Conservation (phyloP, 2,113 vertebrate genomes). For the Hipposideros armiger region DNA sequence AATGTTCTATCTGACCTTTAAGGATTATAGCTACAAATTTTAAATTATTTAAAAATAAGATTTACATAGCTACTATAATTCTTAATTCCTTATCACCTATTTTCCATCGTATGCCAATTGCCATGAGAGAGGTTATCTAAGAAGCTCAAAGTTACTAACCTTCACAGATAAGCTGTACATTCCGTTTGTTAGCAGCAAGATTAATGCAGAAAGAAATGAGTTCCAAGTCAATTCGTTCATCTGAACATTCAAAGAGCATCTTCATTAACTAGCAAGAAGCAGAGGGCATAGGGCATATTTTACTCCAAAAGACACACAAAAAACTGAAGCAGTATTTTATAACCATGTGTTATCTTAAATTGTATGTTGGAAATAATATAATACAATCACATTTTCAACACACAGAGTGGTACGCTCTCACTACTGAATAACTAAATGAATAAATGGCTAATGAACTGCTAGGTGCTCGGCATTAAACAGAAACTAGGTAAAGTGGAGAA, state of each 20-base stretch:
- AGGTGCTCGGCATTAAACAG: neutral
- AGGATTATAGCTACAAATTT: constrained; percentile 5
- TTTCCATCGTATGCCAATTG: neutral
- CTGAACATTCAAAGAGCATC: constrained; percentile 93
- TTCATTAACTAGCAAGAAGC: constrained; percentile 93
- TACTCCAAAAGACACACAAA: neutral
- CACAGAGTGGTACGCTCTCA: neutral
- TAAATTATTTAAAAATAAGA: constrained; percentile 25
- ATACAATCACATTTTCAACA: constrained; percentile 30
- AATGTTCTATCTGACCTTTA: constrained; percentile 22
- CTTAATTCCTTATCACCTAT: constrained; percentile 6
- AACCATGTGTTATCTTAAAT: neutral
- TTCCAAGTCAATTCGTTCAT: constrained; percentile 93
- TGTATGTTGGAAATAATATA: neutral
- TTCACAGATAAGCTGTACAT: constrained; percentile 97
- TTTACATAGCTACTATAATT: neutral
- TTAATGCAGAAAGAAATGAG: constrained; percentile 98
- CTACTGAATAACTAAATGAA: neutral
- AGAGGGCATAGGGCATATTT: constrained; percentile 66
- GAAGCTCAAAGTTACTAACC: constrained; percentile 85
- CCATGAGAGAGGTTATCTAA: neutral
- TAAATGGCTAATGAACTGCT: neutral
- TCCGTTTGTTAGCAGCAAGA: constrained; percentile 97
- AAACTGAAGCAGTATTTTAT: neutral
- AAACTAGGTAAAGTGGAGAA: neutral